Percentiles rank a stretch among this genome's conserved stretches.
Evolutionary conservation across 2,797 vertebrate genomes (phyloP).

Genomic region (Xenentodon cancila): DNA sequence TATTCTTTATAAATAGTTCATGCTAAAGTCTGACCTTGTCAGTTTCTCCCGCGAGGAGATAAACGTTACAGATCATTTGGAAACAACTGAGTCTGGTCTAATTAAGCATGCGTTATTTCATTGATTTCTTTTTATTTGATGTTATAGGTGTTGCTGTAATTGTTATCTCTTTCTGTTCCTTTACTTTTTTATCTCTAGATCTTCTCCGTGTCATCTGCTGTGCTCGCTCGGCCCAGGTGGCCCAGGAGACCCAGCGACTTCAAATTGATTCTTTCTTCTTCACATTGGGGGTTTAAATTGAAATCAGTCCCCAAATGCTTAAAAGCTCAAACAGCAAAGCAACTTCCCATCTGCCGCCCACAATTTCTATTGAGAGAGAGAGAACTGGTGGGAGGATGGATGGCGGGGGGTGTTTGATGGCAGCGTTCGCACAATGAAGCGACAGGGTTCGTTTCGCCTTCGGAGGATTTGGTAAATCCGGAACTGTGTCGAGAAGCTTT

Average conservation of each 20-base stretch:
- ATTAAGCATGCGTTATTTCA: constrained; percentile 45
- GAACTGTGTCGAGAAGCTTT: constrained; percentile 77
- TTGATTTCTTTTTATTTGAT: constrained; percentile 31
- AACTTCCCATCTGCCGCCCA: no score
- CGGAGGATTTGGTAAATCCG: constrained; percentile 77
- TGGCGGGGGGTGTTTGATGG: constrained; percentile 31
- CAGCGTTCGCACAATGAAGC: constrained; percentile 69
- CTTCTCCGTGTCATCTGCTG: constrained; percentile 25
- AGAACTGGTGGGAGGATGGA: constrained; percentile 18
- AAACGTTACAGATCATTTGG: constrained; percentile 53
- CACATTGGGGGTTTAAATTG: constrained; percentile 63
- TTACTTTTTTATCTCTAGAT: constrained; percentile 9
- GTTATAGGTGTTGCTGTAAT: constrained; percentile 35
- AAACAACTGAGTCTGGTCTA: constrained; percentile 30
- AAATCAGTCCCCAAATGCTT: constrained; percentile 71
- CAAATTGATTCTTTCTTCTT: constrained; percentile 71
- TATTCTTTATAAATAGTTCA: no score
- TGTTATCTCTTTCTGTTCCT: constrained; percentile 28
- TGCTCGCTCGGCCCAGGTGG: constrained; percentile 63
- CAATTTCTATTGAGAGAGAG: no score
- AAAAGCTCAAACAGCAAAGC: constrained; percentile 50
- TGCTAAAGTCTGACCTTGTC: no score
- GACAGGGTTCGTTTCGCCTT: constrained; percentile 74
- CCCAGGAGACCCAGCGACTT: constrained; percentile 50
- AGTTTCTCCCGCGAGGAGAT: constrained; percentile 36